Percentiles rank a stretch among this genome's conserved stretches.
Evolutionary conservation across 2,797 vertebrate species (phyloP).

Genomic region (Coendou prehensilis): DNA sequence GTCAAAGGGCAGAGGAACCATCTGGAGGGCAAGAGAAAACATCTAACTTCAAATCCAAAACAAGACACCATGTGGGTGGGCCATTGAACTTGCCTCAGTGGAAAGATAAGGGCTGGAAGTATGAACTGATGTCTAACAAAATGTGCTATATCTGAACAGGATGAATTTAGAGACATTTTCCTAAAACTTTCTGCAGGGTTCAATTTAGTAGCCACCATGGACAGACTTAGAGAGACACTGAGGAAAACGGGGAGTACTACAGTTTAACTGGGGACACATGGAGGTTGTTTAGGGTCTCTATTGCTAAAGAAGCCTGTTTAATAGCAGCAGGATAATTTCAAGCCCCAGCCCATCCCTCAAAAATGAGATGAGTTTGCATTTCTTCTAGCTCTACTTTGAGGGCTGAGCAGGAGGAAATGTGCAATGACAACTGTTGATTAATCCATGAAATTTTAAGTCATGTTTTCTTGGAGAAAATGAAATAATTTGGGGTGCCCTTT

Average conservation of each 20-base stretch:
- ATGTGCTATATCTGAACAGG: not conserved
- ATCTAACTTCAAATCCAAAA: not conserved
- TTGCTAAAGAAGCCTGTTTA: slow-evolving; percentile 28
- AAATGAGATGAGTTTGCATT: not conserved
- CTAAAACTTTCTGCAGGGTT: not conserved
- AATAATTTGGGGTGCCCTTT: not conserved
- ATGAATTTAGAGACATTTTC: not conserved
- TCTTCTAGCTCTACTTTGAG: not conserved
- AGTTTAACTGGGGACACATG: not conserved
- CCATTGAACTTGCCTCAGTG: not conserved
- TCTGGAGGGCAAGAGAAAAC: not conserved
- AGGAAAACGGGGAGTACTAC: not conserved
- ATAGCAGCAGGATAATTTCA: not conserved
- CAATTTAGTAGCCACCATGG: not conserved
- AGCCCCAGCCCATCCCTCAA: not conserved
- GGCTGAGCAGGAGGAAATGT: not conserved
- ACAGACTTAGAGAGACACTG: not conserved
- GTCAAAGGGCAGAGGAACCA: not conserved
- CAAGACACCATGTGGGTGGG: not conserved
- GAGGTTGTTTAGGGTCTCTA: not conserved
- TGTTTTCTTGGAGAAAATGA: not conserved
- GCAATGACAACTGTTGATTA: not conserved
- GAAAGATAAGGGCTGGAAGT: not conserved
- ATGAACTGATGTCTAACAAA: not conserved
- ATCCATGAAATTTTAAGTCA: slow-evolving; percentile 46